Evolutionary conservation across 2,797 vertebrate species (phyloP).

Genomic region (Hemitrygon akajei): DNA sequence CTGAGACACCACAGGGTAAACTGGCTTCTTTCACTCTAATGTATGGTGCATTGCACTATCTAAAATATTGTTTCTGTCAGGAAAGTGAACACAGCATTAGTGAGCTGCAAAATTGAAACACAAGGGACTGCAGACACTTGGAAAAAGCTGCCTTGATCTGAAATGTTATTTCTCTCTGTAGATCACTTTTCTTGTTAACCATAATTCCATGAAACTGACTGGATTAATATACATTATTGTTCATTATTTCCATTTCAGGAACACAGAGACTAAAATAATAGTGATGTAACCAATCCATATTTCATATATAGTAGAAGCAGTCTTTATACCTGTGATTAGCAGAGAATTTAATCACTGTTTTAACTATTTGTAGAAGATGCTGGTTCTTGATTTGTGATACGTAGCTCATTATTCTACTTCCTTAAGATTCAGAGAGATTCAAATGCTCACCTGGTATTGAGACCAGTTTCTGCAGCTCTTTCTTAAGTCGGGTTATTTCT

Average conservation of each 20-base stretch:
- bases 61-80: background rate
- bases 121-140: too few species aligned
- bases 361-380: too few species aligned
- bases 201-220: background rate
- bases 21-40: background rate
- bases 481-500: constrained; percentile 76
- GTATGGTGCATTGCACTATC: background rate
- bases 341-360: background rate
- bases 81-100: background rate
- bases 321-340: background rate
- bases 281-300: background rate
- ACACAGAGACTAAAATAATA: background rate
- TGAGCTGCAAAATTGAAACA: too few species aligned
- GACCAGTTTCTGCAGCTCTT: constrained; percentile 70
- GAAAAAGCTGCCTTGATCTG: too few species aligned
- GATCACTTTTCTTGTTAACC: background rate
- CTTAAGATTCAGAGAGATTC: background rate
- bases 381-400: background rate
- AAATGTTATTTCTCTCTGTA: too few species aligned
- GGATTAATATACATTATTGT: background rate
- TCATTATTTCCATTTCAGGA: background rate
- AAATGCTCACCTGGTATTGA: constrained; percentile 60
- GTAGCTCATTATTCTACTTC: background rate
- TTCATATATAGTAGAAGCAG: background rate
- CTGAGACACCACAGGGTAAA: background rate